Evolutionary conservation across 2,113 vertebrate species (phyloP).

Genomic region (Cettia cetti): DNA sequence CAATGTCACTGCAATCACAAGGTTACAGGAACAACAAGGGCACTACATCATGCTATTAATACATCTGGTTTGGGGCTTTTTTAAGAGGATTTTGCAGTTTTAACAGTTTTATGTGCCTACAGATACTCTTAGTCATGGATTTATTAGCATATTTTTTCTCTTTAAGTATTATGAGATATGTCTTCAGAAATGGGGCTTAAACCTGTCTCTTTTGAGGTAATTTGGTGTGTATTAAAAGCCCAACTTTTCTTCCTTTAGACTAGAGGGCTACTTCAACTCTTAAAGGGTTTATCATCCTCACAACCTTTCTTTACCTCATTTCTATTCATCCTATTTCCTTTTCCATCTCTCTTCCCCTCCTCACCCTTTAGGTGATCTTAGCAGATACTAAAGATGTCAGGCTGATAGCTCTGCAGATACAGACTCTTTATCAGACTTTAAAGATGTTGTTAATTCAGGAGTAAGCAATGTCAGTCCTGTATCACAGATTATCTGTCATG

Average conservation of each 20-base stretch:
- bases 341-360: background rate
- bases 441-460: conserved; percentile 12
- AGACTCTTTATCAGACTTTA: background rate
- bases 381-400: background rate
- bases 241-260: background rate
- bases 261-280: background rate
- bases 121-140: conserved; percentile 28
- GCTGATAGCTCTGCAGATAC: background rate
- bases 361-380: background rate
- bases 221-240: background rate
- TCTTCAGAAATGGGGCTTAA: conserved; percentile 8
- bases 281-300: background rate
- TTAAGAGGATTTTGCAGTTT: conserved; percentile 40
- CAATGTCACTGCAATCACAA: conserved; percentile 16
- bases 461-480: background rate
- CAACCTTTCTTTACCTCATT: background rate
- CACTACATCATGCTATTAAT: background rate
- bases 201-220: conserved; percentile 1
- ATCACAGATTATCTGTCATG: conserved; percentile 28
- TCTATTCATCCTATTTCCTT: background rate
- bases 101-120: conserved; percentile 34
- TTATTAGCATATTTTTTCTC: conserved; percentile 37
- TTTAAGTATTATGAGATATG: conserved; percentile 1
- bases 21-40: background rate
- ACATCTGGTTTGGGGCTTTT: background rate